Conservation (phyloP, 2,113 vertebrate genomes). For the Numida meleagris region DNA sequence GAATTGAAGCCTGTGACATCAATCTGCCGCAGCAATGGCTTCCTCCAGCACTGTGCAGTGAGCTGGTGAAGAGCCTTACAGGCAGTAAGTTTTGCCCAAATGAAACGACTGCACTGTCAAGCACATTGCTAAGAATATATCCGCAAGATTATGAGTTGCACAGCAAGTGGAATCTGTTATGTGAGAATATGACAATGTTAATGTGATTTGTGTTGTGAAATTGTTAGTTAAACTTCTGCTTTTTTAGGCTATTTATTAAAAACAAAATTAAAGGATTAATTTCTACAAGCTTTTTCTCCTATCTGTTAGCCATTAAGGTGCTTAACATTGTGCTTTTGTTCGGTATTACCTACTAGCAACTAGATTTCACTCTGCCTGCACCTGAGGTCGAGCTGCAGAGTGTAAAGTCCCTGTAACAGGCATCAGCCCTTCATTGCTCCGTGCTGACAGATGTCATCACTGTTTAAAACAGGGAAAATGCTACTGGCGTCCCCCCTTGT, state of each 20-base stretch:
- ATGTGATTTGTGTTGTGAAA: conserved; percentile 79
- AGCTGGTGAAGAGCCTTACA: conserved; percentile 75
- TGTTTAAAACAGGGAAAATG: not conserved
- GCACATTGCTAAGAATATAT: conserved; percentile 69
- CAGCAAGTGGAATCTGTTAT: conserved; percentile 79
- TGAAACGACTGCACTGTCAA: conserved; percentile 24
- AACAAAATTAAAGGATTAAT: conserved; percentile 30
- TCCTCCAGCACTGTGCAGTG: conserved; percentile 68
- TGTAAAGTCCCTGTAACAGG: not conserved
- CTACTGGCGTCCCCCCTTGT: not conserved
- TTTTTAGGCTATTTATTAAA: not conserved
- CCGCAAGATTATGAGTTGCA: conserved; percentile 65
- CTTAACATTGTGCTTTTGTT: not conserved
- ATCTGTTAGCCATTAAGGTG: not conserved
- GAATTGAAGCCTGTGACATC: conserved; percentile 81
- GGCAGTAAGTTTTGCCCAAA: conserved; percentile 86
- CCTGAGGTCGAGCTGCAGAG: not conserved
- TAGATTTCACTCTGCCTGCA: not conserved
- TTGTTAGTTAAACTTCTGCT: not conserved
- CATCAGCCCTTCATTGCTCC: not conserved
- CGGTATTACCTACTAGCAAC: not conserved
- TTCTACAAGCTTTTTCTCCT: not conserved
- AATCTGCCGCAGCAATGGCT: conserved; percentile 83
- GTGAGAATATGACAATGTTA: conserved; percentile 79
- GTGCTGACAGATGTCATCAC: not conserved